Percentiles rank a stretch among this genome's conserved stretches.
Conservation (phyloP, 1,140 invertebrate species). For the Cyclargus thomasi region DNA sequence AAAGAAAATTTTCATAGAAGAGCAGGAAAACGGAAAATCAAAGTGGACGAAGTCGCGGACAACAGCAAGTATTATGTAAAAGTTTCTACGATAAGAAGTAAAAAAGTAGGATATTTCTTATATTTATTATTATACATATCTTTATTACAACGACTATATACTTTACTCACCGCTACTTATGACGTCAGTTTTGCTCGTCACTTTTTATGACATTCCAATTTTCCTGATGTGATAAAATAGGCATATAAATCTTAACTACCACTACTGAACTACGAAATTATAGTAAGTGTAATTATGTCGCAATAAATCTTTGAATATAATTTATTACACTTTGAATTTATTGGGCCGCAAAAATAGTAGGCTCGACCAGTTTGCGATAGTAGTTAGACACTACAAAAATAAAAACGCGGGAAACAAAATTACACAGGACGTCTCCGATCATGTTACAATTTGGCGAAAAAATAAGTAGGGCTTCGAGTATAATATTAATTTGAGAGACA, state of each 20-base stretch:
- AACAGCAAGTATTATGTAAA: too few species aligned
- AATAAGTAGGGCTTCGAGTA: slow-evolving; percentile 45
- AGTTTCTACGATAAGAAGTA: too few species aligned
- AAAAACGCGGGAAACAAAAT: neutral
- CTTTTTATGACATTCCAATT: neutral
- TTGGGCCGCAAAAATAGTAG: slow-evolving; percentile 16
- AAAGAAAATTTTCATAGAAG: too few species aligned
- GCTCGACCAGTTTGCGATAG: slow-evolving; percentile 10
- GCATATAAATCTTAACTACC: slow-evolving; percentile 25
- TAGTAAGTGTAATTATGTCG: slow-evolving; percentile 25
- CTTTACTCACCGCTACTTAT: neutral
- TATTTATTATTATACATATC: too few species aligned
- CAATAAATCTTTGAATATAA: slow-evolving; percentile 24
- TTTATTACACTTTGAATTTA: slow-evolving; percentile 25
- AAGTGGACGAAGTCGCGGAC: too few species aligned
- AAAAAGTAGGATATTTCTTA: too few species aligned
- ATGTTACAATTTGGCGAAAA: slow-evolving; percentile 54
- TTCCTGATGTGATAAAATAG: neutral
- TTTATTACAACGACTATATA: too few species aligned
- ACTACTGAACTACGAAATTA: slow-evolving; percentile 20
- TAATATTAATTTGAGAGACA: slow-evolving; percentile 65
- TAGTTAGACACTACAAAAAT: neutral
- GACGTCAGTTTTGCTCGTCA: neutral
- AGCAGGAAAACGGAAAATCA: too few species aligned
- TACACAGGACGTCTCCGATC: slow-evolving; percentile 52